phyloP scores from a whole-genome alignment of 2,113 vertebrate species.

The Montifringilla adamsi region DNA sequence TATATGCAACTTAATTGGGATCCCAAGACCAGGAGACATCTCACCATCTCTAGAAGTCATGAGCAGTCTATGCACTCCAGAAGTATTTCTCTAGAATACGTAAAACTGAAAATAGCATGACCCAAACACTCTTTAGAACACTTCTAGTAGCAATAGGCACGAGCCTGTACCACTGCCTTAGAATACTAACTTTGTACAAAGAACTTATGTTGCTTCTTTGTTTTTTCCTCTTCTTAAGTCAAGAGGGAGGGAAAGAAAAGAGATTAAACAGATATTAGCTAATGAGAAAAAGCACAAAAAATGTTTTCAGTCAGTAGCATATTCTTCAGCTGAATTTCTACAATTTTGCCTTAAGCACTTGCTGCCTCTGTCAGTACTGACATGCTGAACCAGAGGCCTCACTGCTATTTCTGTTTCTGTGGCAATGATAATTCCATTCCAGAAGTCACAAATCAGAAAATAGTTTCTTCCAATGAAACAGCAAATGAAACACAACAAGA shows the following conservation, averaged over 20 bases:
- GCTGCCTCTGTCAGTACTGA: not conserved
- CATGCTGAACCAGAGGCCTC: not conserved
- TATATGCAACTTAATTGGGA: not conserved
- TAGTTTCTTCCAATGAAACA: not conserved
- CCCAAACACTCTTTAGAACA: not conserved
- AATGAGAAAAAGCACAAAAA: not conserved
- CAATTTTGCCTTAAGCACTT: not conserved
- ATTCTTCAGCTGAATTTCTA: not conserved
- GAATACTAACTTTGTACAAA: not conserved
- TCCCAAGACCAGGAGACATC: not conserved
- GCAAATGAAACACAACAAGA: not conserved
- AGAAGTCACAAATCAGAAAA: not conserved
- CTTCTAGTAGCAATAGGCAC: not conserved
- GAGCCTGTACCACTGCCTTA: not conserved
- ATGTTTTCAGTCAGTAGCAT: not conserved
- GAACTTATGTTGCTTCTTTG: not conserved
- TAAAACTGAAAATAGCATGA: not conserved
- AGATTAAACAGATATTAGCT: not conserved
- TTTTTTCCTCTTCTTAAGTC: not conserved
- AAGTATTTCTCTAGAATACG: not conserved
- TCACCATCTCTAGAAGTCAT: not conserved
- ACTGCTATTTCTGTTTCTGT: not conserved
- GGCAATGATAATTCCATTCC: not conserved
- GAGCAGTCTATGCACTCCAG: not conserved
- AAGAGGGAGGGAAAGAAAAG: not conserved